phyloP scores from a whole-genome alignment of 2,888 invertebrate genomes.

The Drosophila borealis region DNA sequence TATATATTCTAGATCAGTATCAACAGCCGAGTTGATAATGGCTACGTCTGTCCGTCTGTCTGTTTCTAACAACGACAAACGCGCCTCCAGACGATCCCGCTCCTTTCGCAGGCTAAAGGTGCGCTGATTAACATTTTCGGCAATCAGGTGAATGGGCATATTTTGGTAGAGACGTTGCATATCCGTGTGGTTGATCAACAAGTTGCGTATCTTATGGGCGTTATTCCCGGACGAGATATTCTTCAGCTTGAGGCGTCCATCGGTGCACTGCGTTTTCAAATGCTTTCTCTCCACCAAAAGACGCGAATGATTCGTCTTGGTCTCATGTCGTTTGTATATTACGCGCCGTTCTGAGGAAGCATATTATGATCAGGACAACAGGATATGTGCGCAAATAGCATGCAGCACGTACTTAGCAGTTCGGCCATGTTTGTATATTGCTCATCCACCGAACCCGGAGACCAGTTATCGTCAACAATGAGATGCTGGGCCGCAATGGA shows the following conservation, averaged over 20 bases:
- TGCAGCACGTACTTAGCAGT: conserved; percentile 72
- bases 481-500: conserved; percentile 80
- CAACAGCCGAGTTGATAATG: too few species aligned
- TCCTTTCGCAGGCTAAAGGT: conserved; percentile 84
- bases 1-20: too few species aligned
- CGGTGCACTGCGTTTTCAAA: conserved; percentile 75
- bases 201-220: conserved; percentile 77
- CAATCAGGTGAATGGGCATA: conserved; percentile 81
- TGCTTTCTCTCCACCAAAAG: conserved; percentile 55
- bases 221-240: conserved; percentile 73
- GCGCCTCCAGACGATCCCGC: conserved; percentile 77
- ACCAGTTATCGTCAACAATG: conserved; percentile 82
- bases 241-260: conserved; percentile 79
- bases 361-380: background rate
- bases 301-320: conserved; percentile 62
- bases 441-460: conserved; percentile 72
- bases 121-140: conserved; percentile 83
- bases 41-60: too few species aligned
- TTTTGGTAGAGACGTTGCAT: conserved; percentile 82
- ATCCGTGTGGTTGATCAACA: conserved; percentile 79
- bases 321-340: conserved; percentile 71
- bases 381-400: too few species aligned
- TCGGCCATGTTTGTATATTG: conserved; percentile 79
- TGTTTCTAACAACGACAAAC: too few species aligned
- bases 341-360: conserved; percentile 67